Percentiles rank a stretch among this genome's conserved stretches.
These are phyloP conservation scores for Mesocentrotus franciscanus DNA, from an alignment of 53 echinoderm and acorn worm genomes.

Conservation along the genomic window DNA sequence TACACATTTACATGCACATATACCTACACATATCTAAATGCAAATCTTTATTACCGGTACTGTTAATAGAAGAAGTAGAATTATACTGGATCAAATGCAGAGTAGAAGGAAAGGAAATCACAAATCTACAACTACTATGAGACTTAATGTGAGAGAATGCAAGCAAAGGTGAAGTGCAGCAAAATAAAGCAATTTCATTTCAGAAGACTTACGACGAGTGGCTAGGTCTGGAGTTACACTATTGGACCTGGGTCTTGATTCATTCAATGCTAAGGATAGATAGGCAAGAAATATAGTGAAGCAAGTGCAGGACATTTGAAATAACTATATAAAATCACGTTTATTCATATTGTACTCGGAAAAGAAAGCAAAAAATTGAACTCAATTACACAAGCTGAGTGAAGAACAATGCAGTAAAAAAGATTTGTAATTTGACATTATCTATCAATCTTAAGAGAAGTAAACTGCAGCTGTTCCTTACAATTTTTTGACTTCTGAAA, in stretches of 20 bases:
- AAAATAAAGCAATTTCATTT: background rate
- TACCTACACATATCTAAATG: background rate
- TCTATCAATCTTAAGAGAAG: background rate
- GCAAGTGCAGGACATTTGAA: background rate
- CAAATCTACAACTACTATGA: background rate
- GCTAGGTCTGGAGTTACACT: slow-evolving; percentile 28
- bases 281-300: background rate
- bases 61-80: too few species aligned
- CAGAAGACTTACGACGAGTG: slow-evolving; percentile 51
- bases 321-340: background rate
- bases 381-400: too few species aligned
- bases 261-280: background rate
- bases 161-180: background rate
- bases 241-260: slow-evolving; percentile 1
- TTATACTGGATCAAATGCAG: too few species aligned
- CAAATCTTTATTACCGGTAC: background rate
- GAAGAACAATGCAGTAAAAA: background rate
- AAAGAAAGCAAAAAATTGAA: background rate
- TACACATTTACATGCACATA: too few species aligned
- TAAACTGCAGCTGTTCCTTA: too few species aligned
- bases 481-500: too few species aligned
- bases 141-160: background rate
- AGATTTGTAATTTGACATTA: background rate
- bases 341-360: too few species aligned
- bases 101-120: background rate